phyloP scores from a whole-genome alignment of 2,888 invertebrate genomes.

The Mesoligia furuncula region DNA sequence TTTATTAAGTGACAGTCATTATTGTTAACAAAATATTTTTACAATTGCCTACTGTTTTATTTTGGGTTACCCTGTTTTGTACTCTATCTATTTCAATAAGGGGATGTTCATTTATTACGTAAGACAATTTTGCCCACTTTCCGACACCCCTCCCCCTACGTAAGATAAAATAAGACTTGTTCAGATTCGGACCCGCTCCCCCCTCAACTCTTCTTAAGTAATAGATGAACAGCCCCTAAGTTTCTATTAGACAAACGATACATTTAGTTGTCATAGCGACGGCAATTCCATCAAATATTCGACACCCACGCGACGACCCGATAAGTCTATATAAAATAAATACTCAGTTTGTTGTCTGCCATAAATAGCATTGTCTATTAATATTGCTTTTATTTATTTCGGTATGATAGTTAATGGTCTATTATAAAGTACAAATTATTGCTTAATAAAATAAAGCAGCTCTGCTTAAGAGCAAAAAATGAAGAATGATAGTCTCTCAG shows the following conservation, averaged over 20 bases:
- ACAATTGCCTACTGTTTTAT: not conserved
- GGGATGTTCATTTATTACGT: no score
- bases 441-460: not conserved
- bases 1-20: no score
- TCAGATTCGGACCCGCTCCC: no score
- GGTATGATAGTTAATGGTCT: not conserved
- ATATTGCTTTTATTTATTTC: not conserved
- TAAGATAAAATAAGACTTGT: no score
- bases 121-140: no score
- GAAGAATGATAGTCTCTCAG: not conserved
- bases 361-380: not conserved
- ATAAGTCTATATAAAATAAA: constrained; percentile 25
- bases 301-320: not conserved
- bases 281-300: constrained; percentile 21
- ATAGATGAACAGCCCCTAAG: not conserved
- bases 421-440: not conserved
- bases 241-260: constrained; percentile 5
- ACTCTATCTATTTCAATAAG: no score
- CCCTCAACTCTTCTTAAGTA: no score
- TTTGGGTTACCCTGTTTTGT: not conserved
- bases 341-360: not conserved
- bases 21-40: not conserved
- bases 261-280: constrained; percentile 20
- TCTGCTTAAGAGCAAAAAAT: not conserved
- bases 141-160: no score